phyloP scores from a whole-genome alignment of 1,140 invertebrate genomes.

The Meteorus sp. region DNA sequence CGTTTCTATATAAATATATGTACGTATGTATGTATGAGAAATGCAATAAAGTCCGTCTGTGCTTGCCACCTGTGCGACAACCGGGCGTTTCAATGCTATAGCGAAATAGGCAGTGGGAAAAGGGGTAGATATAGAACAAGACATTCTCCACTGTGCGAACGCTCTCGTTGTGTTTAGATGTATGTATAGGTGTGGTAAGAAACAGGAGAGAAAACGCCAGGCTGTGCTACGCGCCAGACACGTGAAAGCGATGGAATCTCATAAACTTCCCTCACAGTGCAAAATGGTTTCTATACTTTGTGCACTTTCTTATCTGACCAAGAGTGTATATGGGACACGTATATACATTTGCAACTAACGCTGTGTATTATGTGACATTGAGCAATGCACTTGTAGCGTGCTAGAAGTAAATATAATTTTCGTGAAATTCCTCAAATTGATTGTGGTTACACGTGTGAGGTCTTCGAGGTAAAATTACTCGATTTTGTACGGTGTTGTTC shows the following conservation, averaged over 20 bases:
- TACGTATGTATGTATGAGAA: background rate
- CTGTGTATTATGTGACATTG: background rate
- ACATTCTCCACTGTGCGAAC: background rate
- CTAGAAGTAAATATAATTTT: background rate
- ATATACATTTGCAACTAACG: too few relatives aligned
- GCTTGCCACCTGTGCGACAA: slow-evolving; percentile 17
- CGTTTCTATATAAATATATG: background rate
- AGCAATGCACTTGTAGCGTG: background rate
- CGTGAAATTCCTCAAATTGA: background rate
- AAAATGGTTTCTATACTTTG: slow-evolving; percentile 1
- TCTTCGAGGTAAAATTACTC: too few relatives aligned
- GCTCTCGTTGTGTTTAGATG: background rate
- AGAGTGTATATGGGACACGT: background rate
- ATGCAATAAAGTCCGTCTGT: slow-evolving; percentile 7
- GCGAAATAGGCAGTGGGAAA: too few relatives aligned
- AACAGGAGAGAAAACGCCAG: background rate
- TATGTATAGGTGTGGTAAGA: background rate
- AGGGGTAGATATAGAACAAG: too few relatives aligned
- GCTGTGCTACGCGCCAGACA: background rate
- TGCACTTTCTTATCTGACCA: slow-evolving; percentile 1
- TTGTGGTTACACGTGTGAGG: too few relatives aligned
- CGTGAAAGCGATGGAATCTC: slow-evolving; percentile 3
- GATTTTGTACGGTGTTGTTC: too few relatives aligned
- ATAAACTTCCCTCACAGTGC: slow-evolving; percentile 1
- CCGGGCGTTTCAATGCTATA: background rate